A percentile compares a stretch with the other conserved stretches of the same genome.
phyloP scores from a whole-genome alignment of 53 echinoderm and acorn worm species.

The Pentamera pediparva region DNA sequence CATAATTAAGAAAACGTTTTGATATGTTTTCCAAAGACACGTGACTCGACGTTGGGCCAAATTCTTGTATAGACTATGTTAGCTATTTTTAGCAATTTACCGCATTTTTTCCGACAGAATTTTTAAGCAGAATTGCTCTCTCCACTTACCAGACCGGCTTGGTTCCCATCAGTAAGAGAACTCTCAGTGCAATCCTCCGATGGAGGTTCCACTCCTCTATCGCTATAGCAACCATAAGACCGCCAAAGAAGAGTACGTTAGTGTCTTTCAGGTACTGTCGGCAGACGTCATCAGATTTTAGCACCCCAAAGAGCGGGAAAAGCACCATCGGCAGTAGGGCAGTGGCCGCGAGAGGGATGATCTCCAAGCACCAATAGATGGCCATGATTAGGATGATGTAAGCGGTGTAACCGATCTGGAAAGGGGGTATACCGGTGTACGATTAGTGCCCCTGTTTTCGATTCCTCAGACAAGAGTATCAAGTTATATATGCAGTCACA shows the following conservation, averaged over 20 bases:
- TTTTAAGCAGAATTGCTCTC: background rate
- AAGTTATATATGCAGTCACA: too few species aligned
- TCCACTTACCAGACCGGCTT: conserved; percentile 70
- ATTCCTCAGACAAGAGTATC: too few species aligned
- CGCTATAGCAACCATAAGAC: conserved; percentile 78
- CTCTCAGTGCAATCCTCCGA: conserved; percentile 72
- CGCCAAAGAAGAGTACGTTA: conserved; percentile 73
- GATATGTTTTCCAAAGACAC: too few species aligned
- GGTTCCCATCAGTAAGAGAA: conserved; percentile 65
- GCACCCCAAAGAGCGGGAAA: conserved; percentile 85
- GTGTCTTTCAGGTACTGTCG: conserved; percentile 83
- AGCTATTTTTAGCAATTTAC: too few species aligned
- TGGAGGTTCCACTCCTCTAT: conserved; percentile 87
- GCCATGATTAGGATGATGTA: conserved; percentile 86
- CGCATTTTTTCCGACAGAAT: too few species aligned
- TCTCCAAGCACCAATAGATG: conserved; percentile 76
- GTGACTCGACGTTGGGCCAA: too few species aligned
- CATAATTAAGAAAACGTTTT: too few species aligned
- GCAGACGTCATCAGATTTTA: conserved; percentile 63
- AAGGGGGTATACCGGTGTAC: background rate
- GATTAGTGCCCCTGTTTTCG: too few species aligned
- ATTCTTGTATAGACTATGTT: too few species aligned
- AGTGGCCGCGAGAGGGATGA: conserved; percentile 79
- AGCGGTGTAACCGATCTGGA: conserved; percentile 51
- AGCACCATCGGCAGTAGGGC: conserved; percentile 84